A percentile compares a stretch with the other conserved stretches of the same genome.
Conservation (phyloP, 2,113 vertebrate species). For the Mormyrus lacerda region DNA sequence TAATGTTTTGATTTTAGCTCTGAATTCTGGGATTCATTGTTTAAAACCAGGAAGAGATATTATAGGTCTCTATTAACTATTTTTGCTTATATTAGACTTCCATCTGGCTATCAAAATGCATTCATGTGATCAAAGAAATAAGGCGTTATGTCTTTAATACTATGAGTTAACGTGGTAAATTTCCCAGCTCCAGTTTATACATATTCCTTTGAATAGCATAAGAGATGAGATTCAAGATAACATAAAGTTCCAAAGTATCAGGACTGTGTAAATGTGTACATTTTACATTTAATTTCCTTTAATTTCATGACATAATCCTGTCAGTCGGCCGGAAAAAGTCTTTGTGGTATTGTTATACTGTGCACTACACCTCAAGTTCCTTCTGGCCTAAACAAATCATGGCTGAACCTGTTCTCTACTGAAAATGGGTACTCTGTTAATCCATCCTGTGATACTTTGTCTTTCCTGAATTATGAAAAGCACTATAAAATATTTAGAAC, state of each 20-base stretch:
- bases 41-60: background rate
- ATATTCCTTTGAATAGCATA: background rate
- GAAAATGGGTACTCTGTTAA: background rate
- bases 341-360: background rate
- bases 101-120: background rate
- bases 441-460: background rate
- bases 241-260: background rate
- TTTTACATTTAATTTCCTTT: background rate
- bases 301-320: background rate
- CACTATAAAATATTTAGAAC: background rate
- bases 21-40: background rate
- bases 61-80: background rate
- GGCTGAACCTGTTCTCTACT: background rate
- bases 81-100: background rate
- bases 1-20: background rate
- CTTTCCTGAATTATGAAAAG: background rate
- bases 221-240: background rate
- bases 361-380: background rate
- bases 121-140: background rate
- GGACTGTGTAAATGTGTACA: background rate
- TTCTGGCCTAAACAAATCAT: background rate
- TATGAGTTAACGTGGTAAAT: background rate
- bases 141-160: background rate
- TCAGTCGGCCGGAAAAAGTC: background rate
- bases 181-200: background rate